Evolutionary conservation across 2,113 vertebrate species (phyloP).

Genomic region (Ophthalmolycus amberensis): DNA sequence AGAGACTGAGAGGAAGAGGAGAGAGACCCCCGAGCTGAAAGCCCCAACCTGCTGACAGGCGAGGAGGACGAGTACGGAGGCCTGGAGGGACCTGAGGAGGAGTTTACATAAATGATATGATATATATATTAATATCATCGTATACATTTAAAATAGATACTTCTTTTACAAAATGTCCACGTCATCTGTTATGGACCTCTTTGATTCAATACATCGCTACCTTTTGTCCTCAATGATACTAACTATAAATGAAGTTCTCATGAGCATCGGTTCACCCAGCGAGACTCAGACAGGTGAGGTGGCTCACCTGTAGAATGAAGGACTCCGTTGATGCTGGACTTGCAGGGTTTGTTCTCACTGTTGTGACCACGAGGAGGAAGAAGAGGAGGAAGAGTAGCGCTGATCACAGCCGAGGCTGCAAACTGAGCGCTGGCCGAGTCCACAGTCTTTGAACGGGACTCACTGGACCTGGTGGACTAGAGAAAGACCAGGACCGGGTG

Average conservation of each 20-base stretch:
- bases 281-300: not conserved
- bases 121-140: not conserved
- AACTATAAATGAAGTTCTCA: not conserved
- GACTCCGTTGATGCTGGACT: slow-evolving; percentile 86
- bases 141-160: not conserved
- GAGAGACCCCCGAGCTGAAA: slow-evolving; percentile 79
- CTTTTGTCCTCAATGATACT: too few relatives aligned
- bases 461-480: slow-evolving; percentile 85
- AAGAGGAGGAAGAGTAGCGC: slow-evolving; percentile 79
- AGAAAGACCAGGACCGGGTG: not conserved
- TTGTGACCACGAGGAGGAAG: slow-evolving; percentile 76
- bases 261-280: not conserved
- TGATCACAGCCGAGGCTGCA: slow-evolving; percentile 93
- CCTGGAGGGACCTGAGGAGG: slow-evolving; percentile 86
- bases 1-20: slow-evolving; percentile 78
- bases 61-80: slow-evolving; percentile 89
- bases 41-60: slow-evolving; percentile 83
- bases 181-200: too few relatives aligned
- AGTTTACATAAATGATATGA: not conserved
- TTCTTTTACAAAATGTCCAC: too few relatives aligned
- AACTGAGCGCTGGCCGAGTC: slow-evolving; percentile 95
- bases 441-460: slow-evolving; percentile 90
- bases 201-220: too few relatives aligned
- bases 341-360: slow-evolving; percentile 85
- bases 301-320: slow-evolving; percentile 87